Conservation (phyloP, 23 tunicate genomes). For the Botrylloides violaceus region DNA sequence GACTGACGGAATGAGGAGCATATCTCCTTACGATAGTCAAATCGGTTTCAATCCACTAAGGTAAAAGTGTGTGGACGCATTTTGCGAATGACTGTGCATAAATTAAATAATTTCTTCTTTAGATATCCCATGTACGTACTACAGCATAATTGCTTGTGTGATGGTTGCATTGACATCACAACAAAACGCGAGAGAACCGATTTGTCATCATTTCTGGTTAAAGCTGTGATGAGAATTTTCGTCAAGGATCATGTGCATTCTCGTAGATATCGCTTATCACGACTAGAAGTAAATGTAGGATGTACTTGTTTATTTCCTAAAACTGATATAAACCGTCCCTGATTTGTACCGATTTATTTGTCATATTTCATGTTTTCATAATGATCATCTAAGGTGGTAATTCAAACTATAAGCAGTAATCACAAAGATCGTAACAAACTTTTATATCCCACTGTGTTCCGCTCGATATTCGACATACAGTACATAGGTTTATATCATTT, state of each 20-base stretch:
- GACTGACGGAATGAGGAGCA: conserved; percentile 22
- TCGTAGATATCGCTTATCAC: not conserved
- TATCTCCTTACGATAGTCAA: conserved; percentile 11
- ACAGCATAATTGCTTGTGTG: conserved; percentile 6
- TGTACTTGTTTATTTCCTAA: conserved; percentile 9
- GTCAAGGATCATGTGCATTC: not conserved
- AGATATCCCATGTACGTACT: conserved; percentile 1
- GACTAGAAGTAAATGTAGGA: not conserved
- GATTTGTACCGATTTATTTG: too few relatives aligned
- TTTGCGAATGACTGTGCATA: not conserved
- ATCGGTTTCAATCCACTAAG: conserved; percentile 11
- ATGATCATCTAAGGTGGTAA: too few relatives aligned
- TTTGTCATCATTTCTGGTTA: not conserved
- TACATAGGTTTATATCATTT: too few relatives aligned
- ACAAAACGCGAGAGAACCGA: not conserved
- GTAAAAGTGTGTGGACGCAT: not conserved
- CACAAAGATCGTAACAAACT: too few relatives aligned
- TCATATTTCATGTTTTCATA: too few relatives aligned
- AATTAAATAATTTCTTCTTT: not conserved
- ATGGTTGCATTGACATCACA: not conserved
- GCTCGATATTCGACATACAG: too few relatives aligned
- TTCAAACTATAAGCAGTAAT: too few relatives aligned
- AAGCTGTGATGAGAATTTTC: conserved; percentile 3
- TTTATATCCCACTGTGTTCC: too few relatives aligned
- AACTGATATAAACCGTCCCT: not conserved